phyloP scores from a whole-genome alignment of 2,797 vertebrate genomes.

The Manis pentadactyla region DNA sequence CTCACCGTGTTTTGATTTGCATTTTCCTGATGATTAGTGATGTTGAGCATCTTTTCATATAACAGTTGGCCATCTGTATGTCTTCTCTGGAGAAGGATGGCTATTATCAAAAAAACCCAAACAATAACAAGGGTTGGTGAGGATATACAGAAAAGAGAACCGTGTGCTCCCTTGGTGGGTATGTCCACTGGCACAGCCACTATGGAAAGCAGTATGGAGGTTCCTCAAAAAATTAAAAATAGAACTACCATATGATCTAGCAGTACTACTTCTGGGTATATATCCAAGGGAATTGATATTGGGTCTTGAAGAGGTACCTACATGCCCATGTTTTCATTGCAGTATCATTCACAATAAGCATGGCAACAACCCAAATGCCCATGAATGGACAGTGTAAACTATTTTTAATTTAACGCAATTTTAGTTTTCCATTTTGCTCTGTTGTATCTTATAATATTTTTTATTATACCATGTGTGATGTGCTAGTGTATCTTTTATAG shows the following conservation, averaged over 20 bases:
- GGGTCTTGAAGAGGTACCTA: background rate
- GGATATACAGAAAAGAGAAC: background rate
- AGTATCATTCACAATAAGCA: background rate
- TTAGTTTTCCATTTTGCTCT: background rate
- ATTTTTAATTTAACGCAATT: background rate
- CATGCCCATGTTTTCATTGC: background rate
- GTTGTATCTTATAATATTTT: background rate
- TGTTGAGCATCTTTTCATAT: background rate
- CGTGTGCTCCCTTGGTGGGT: background rate
- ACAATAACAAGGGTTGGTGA: background rate
- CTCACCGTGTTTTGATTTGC: background rate
- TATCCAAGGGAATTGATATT: background rate
- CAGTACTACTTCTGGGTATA: background rate
- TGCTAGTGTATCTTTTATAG: background rate
- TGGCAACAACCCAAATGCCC: background rate
- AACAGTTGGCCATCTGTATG: background rate
- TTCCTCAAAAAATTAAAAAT: background rate
- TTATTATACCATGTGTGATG: background rate
- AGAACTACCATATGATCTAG: background rate
- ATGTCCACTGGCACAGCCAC: background rate
- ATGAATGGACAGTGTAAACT: background rate
- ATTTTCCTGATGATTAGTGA: background rate
- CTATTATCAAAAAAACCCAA: background rate
- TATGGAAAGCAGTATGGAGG: background rate
- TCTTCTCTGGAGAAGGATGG: background rate